Base-by-base conservation (phyloP, 2,888 invertebrate genomes). In the Drosophila trichaetosa region DNA sequence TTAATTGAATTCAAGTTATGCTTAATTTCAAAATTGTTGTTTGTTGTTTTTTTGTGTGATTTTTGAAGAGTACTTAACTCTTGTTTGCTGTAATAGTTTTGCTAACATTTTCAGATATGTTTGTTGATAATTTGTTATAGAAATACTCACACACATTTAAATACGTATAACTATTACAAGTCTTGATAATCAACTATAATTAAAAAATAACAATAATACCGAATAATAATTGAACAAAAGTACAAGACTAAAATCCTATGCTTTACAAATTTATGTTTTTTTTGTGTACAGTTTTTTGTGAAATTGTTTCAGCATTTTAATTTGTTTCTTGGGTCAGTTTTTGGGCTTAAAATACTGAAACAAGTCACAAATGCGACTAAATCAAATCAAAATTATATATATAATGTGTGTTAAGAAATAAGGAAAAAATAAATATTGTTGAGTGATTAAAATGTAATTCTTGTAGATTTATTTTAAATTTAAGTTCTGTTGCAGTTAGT, bases 251-350 rank as follows among this genome's bases (percentile, higher is more conserved):
- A 36, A 21, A 42, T 13, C 1, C 10, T 36, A 29, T n/a, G 34
- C 42, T 51, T n/a, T 18, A 36, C 11, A 13, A 27, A 36, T 3
- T 0, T 21, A 11, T 34, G 10, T 31, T 42, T 42, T 8, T 62
- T 53, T 11, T 8, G 24, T 24, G 46, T 18, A 7, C 24, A 46
- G 24, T 24, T 79, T 24, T 79, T 90, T 90, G 87, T 60, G 36
- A 4, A 86, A 76, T 86, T 81, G 82, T 86, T 89, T 88, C 90
- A 83, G 82, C 68, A 69, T 89, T 90, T 86, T 83, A 83, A 86
- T 57, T 40, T 63, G 64, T 67, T 75, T 80, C 21, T 80, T 87
- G 87, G 87, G 87, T 87, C 87, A 87, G 87, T 87, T 87, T 24
- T 88, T 76, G 73, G 71, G 66, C 58, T 80, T 87, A 82, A 87